A percentile compares a stretch with the other conserved stretches of the same genome.
Evolutionary conservation across 2,113 vertebrate genomes (phyloP).

Genomic region (Abramis brama): DNA sequence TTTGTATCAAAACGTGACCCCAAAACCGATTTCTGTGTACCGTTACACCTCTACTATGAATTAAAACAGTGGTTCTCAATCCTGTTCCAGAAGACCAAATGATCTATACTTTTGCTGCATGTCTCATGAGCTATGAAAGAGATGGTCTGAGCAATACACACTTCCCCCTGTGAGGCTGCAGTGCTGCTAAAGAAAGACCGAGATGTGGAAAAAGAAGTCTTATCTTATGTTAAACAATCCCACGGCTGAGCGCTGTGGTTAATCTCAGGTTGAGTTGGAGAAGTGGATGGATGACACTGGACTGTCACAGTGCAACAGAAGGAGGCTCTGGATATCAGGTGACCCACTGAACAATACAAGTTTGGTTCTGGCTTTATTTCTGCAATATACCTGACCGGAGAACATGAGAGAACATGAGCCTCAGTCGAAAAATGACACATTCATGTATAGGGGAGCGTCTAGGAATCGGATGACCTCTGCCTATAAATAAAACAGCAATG

Average conservation of each 20-base stretch:
- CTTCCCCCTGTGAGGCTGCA: conserved; percentile 16
- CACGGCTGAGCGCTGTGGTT: conserved; percentile 30
- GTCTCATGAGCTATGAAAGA: neutral
- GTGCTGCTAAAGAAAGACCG: conserved; percentile 25
- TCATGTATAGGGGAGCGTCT: neutral
- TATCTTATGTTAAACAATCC: conserved; percentile 50
- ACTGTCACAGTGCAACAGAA: conserved; percentile 41
- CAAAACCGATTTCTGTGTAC: too few relatives aligned
- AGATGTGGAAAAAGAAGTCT: conserved; percentile 31
- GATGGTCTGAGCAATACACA: neutral
- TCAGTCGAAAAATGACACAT: neutral
- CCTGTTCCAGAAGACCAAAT: neutral
- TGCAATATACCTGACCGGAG: conserved; percentile 19
- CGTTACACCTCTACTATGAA: too few relatives aligned
- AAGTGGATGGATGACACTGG: conserved; percentile 62
- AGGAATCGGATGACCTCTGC: neutral
- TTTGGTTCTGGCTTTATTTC: conserved; percentile 42
- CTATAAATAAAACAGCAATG: conserved; percentile 15
- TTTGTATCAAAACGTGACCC: too few relatives aligned
- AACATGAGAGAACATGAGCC: conserved; percentile 36
- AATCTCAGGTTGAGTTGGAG: conserved; percentile 52
- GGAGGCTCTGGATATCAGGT: conserved; percentile 49
- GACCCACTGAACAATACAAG: conserved; percentile 23
- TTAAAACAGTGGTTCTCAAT: too few relatives aligned
- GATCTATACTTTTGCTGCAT: neutral